Conservation (phyloP, 2,113 vertebrate species). For the Ictidomys tridecemlineatus region DNA sequence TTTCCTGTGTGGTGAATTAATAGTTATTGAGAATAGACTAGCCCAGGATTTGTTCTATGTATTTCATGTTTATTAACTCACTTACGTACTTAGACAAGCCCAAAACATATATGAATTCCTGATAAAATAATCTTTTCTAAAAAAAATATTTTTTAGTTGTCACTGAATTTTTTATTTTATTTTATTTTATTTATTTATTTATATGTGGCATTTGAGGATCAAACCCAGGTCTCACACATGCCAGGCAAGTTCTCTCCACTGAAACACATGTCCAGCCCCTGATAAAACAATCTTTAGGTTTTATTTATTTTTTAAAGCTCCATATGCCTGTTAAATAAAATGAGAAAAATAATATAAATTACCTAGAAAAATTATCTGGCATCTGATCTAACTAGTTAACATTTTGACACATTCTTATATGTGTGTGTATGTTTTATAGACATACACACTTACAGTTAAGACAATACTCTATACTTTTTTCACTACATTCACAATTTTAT, state of each 20-base stretch:
- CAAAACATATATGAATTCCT: neutral
- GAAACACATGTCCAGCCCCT: neutral
- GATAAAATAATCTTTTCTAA: neutral
- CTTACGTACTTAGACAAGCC: neutral
- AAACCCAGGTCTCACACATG: too few relatives aligned
- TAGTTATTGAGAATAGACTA: neutral
- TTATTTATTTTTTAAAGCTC: neutral
- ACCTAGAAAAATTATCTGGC: neutral
- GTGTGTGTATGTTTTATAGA: neutral
- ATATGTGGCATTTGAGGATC: too few relatives aligned
- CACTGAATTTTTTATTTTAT: too few relatives aligned
- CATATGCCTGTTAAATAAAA: neutral
- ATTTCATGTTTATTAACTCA: conserved; percentile 5
- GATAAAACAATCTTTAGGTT: neutral
- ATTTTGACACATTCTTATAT: neutral
- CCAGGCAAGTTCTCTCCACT: too few relatives aligned
- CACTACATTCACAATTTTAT: neutral
- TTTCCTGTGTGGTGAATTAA: neutral
- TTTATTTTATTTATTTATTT: too few relatives aligned
- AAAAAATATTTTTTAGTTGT: too few relatives aligned
- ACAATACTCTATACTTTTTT: neutral
- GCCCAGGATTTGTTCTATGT: neutral
- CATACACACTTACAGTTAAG: neutral
- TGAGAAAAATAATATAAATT: neutral
- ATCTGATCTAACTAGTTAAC: neutral